Conservation (phyloP, 2,888 invertebrate species). For the Anticlea derivata region DNA sequence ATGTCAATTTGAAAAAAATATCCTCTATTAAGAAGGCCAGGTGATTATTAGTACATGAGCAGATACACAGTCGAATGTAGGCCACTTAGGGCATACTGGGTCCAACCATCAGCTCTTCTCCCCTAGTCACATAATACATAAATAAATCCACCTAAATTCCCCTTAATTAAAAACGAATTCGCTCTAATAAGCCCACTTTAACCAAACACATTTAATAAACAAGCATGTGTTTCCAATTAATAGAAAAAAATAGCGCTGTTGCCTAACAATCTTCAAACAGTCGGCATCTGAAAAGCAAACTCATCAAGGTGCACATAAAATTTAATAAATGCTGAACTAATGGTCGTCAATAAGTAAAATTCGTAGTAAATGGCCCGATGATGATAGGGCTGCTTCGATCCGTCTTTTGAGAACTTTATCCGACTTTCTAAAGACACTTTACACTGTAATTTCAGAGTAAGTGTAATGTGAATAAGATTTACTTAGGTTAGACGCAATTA, state of each 20-base stretch:
- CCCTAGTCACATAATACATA: too few relatives aligned
- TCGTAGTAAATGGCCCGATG: conserved; percentile 50
- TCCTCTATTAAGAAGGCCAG: too few relatives aligned
- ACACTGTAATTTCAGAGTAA: too few relatives aligned
- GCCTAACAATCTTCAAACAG: conserved; percentile 22
- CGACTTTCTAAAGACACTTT: too few relatives aligned
- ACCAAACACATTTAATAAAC: conserved; percentile 25
- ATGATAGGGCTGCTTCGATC: conserved; percentile 16
- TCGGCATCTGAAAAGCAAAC: conserved; percentile 34
- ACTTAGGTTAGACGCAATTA: too few relatives aligned
- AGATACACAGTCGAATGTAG: not conserved
- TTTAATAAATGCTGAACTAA: conserved; percentile 53
- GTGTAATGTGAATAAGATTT: too few relatives aligned
- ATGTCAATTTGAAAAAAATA: too few relatives aligned
- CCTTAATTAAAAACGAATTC: conserved; percentile 7
- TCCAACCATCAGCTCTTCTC: not conserved
- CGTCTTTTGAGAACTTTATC: not conserved
- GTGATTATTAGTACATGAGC: too few relatives aligned
- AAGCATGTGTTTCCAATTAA: conserved; percentile 28
- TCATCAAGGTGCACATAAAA: conserved; percentile 36
- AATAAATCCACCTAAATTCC: too few relatives aligned
- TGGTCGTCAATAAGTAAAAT: conserved; percentile 56
- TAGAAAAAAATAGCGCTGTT: conserved; percentile 22
- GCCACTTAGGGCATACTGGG: too few relatives aligned
- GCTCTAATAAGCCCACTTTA: conserved; percentile 17